Evolutionary conservation across 2,888 invertebrate species (phyloP), one percentile per base, ranked within the genome.

Genomic region (Trileptium ribeirensis): DNA sequence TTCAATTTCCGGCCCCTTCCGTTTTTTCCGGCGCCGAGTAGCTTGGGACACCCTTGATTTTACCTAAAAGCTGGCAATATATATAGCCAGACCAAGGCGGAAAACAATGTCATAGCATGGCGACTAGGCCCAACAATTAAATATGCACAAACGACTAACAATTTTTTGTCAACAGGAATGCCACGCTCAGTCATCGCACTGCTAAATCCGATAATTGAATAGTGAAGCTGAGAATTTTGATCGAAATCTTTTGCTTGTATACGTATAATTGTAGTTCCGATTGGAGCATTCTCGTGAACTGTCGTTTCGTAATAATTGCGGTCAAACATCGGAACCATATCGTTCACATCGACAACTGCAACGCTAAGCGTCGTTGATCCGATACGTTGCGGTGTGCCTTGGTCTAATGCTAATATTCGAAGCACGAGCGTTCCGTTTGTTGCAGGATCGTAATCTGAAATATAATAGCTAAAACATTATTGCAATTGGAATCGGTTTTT

Each of bases 331-430:
- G 96, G 96, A 0, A 92, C 91, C 87, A 97, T 96, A 88, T 97
- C 96, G 89, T 97, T 97, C 0, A 96, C 94, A 89, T 97, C 97
- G 33, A 93, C 91, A 81, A 97, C 94, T 0, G 93, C 93, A 24
- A 97, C 93, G n/a, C 82, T 84, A 1, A 89, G 86, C 15, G 33
- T 94, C 0, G 95, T 93, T 0, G 93, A 93, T 34, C 95, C 95
- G 0, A 93, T 93, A 83, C 94, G 89, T 82, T 93, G 93, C 0
- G 95, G 95, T 77, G 91, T 91, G 0, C 95, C 96, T 86, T 94
- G 93, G 88, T 96, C 96, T 1, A 93, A 91, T 0, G 82, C 82
- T 51, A 78, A 19, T 24, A 82, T 38, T 1, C 86, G 81, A 24
- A 51, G 40, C 36, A 15, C 3, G 29, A 51, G 31, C 15, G n/a